Evolutionary conservation across 1,140 invertebrate genomes (phyloP), one percentile per base, ranked within the genome.

Genomic region (Ladona fulva): DNA sequence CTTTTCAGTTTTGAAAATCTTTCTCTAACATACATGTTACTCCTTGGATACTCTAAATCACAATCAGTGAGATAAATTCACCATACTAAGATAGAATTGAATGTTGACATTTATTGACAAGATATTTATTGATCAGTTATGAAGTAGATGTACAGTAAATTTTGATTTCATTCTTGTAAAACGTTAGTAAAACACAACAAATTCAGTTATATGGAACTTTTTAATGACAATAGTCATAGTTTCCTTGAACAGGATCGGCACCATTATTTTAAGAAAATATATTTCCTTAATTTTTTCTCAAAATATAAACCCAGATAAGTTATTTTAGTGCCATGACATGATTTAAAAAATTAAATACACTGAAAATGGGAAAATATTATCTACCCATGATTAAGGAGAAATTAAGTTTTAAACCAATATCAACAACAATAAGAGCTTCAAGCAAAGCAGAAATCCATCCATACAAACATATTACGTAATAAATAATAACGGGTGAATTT

Each of bases 261-360:
- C 52, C 52, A 66, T 66, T 66, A 66, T 22, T 66, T 66, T 66
- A 66, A 66, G 52, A 66, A 66, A 66, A 66, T 66, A 66, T 66
- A 66, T 66, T 19, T 66, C n/a, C 52, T 19, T 66, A 19, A 66
- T 16, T 19, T 52, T 66, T 66, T 66, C 52, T 66, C 52, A 66
- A 66, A 66, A 66, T 66, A 66, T 66, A 19, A 66, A 66, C 52
- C 52, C 52, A 66, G 52, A 66, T 16, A 66, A 66, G 52, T 66
- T 66, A 66, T 22, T 37, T 22, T 66, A 66, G 52, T 66, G 52
- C 52, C 52, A 66, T 66, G 14, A 66, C n/a, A 19, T 22, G n/a
- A 66, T 66, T 66, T 6, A 22, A 66, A 1, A 66, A 19, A 66
- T 22, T 66, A 6, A 66, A 66, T 66, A 66, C 12, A 5, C n/a